Evolutionary conservation across 1,140 invertebrate genomes (phyloP), one percentile per base, ranked within the genome.

Genomic region (Lordiphosa clarofinis): DNA sequence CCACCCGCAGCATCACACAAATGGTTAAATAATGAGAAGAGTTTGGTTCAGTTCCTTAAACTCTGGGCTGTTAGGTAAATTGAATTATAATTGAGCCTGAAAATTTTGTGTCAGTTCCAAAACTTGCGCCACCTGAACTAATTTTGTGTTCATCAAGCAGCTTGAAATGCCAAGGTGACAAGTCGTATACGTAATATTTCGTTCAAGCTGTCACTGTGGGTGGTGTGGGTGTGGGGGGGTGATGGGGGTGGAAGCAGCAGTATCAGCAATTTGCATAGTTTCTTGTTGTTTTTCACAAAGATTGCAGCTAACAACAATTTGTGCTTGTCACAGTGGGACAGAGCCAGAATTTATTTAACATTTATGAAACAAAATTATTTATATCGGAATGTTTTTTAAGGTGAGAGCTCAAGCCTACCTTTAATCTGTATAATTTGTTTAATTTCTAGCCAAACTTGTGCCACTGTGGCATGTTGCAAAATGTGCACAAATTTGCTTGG

Each of bases 21-120:
- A 81, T 72, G 62, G 48, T 56, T 72, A 82, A 60, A 82, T 81
- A 82, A 81, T 81, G 67, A 62, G 71, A 75, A 66, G 76, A 75
- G 68, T 60, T 68, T 65, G 38, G 64, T 38, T 40, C 15, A 39
- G 37, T 57, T 36, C 19, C 7, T 24, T 24, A 24, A 24, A 24
- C 21, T 24, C 21, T n/a, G 2, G 21, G 21, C 4, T 24, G 21
- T 24, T 4, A 24, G 56, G 43, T 61, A 87, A 87, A 87, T 84
- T 87, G 82, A 87, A 87, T 84, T 87, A 74, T 87, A 87, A 87
- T 87, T 87, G 82, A 62, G 52, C 53, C 54, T 56, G 43, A 13
- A 28, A 37, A 38, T 63, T 19, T 36, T 37, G 13, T 44, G 52
- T 44, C 42, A 21, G 9, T 39, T 11, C 46, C 19, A 19, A 56